Conservation (phyloP, 1,140 invertebrate genomes). For the Limonius californicus region DNA sequence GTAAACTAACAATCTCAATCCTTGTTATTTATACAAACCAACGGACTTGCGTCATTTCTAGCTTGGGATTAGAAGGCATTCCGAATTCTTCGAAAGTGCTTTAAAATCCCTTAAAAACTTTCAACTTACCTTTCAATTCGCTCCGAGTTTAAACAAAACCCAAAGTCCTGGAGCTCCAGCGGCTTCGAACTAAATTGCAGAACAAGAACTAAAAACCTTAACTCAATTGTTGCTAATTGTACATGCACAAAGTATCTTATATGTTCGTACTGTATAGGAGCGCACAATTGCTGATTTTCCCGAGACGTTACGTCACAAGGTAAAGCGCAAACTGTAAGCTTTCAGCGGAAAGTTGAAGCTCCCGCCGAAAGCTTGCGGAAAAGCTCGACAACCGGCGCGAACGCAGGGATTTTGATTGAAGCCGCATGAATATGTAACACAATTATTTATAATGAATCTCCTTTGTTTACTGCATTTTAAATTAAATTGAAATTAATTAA, state of each 20-base stretch:
- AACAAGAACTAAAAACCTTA: too few relatives aligned
- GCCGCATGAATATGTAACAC: slow-evolving; percentile 23
- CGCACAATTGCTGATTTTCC: slow-evolving; percentile 2
- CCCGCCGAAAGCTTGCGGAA: slow-evolving; percentile 10
- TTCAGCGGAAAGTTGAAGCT: slow-evolving; percentile 19
- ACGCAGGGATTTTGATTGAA: background rate
- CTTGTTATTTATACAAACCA: too few relatives aligned
- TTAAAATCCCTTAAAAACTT: too few relatives aligned
- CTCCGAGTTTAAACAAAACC: too few relatives aligned
- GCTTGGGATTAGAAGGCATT: too few relatives aligned
- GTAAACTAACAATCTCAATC: too few relatives aligned
- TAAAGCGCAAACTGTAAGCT: slow-evolving; percentile 6
- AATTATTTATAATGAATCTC: slow-evolving; percentile 27
- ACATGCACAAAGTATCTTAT: background rate
- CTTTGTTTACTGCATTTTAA: slow-evolving; percentile 22
- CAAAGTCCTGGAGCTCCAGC: too few relatives aligned
- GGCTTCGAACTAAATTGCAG: too few relatives aligned
- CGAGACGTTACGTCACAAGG: slow-evolving; percentile 1
- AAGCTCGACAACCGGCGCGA: background rate
- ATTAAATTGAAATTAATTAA: slow-evolving; percentile 9
- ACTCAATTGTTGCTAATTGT: background rate
- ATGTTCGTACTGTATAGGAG: background rate
- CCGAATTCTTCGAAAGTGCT: too few relatives aligned
- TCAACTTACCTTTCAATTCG: too few relatives aligned
- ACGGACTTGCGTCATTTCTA: too few relatives aligned